Base-by-base conservation (phyloP, 1,140 invertebrate species). In the Telenomus remus region DNA sequence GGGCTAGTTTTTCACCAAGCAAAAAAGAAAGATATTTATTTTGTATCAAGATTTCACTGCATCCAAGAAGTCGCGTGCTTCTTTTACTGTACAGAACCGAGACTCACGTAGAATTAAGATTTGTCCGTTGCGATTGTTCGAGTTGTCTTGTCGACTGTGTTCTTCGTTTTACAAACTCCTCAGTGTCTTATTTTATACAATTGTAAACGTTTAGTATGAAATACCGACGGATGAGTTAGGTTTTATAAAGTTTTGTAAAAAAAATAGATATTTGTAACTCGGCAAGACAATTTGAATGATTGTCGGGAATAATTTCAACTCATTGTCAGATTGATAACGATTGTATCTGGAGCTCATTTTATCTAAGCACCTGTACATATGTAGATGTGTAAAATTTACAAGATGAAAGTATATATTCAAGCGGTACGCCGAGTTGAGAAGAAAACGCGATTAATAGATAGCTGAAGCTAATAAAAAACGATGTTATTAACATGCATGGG, bases 1-100 rank as follows among this genome's bases (percentile, higher is more conserved):
- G 79, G 90, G 91, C 61, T 92, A 83, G 84, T 27, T 54, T 8
- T 7, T 13, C 8, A 27, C 60, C 39, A 12, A 43, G 33, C 60
- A 34, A 13, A 43, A 6, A 11, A 60, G 44, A 43, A 54, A 39
- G 4, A 44, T 44, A 63, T 66, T 55, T 65, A 37, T 46, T 49
- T 63, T 56, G 51, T 54, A 51, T 6, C 12, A 35, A 12, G 48
- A 42, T 14, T 42, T 16, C 34, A 60, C 39, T 4, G 9, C n/a
- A 33, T 19, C 19, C 3, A 15, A 37, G 47, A 57, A 51, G 12
- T n/a, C 14, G 12, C 12, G 39, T 57, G 60, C 42, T 35, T 50
- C 51, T 49, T 11, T 70, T 48, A 44, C 39, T 61, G 37, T 55
- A 48, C 42, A 55, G 42, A 64, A 55, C 53, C 11, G 43, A 48